phyloP scores from a whole-genome alignment of 2,113 vertebrate species.

The Anseranas semipalmata region DNA sequence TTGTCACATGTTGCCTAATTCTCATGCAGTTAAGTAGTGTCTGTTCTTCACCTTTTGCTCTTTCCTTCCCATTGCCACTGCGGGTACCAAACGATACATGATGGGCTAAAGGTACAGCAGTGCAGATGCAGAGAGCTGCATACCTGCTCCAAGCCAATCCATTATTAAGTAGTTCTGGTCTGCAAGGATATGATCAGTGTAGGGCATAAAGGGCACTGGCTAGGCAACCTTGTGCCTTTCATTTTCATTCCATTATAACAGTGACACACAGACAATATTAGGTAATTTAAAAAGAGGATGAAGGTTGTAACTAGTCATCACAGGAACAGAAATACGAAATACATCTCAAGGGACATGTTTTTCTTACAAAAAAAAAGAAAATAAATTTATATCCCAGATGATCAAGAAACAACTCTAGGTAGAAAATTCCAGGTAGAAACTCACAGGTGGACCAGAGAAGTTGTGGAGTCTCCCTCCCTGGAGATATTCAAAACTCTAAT shows the following conservation, averaged over 20 bases:
- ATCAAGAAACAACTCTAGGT: background rate
- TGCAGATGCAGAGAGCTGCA: background rate
- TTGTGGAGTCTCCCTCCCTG: background rate
- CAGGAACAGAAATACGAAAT: background rate
- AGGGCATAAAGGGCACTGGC: background rate
- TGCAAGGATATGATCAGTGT: background rate
- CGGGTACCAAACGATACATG: background rate
- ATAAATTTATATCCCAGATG: background rate
- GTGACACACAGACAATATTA: background rate
- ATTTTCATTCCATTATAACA: background rate
- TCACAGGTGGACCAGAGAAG: too few relatives aligned
- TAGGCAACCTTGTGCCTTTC: background rate
- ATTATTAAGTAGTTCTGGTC: background rate
- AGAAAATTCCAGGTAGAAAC: background rate
- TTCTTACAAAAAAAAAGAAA: background rate
- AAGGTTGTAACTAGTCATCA: background rate
- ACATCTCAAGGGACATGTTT: background rate
- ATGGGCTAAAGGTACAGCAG: background rate
- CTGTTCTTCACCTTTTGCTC: background rate
- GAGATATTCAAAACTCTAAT: background rate
- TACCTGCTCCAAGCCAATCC: fast-evolving
- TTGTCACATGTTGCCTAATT: background rate
- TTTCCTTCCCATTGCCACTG: background rate
- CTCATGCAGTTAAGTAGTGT: background rate
- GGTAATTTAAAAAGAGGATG: background rate